phyloP scores from a whole-genome alignment of 2,113 vertebrate genomes.

The Epinephelus lanceolatus region DNA sequence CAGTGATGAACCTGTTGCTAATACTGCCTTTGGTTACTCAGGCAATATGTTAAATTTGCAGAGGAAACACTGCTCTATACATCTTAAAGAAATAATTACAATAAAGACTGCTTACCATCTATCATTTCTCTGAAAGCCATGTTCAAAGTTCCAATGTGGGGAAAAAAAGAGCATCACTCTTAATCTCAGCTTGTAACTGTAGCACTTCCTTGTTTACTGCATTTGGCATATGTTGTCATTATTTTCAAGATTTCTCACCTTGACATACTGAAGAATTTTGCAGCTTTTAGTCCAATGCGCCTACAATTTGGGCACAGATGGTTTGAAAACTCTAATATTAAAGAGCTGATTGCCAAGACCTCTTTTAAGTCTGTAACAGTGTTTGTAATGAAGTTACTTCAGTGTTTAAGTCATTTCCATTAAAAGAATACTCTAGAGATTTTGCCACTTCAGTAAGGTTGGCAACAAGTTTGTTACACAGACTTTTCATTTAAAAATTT shows the following conservation, averaged over 20 bases:
- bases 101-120: not conserved
- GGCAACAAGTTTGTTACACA: not conserved
- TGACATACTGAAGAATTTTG: constrained; percentile 36
- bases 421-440: constrained; percentile 5
- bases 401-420: not conserved
- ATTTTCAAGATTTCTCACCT: constrained; percentile 33
- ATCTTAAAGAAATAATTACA: not conserved
- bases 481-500: not conserved
- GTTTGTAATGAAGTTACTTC: constrained; percentile 8
- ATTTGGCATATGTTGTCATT: constrained; percentile 26
- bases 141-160: not conserved
- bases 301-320: constrained; percentile 46
- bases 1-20: constrained; percentile 2
- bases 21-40: not conserved
- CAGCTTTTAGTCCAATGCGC: constrained; percentile 15
- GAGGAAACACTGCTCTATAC: not conserved
- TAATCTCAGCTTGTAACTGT: not conserved
- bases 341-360: constrained; percentile 28
- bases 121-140: not conserved
- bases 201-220: not conserved
- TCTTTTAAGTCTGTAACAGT: not conserved
- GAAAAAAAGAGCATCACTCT: not conserved
- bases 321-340: constrained; percentile 38
- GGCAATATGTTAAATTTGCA: not conserved
- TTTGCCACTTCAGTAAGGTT: not conserved